Evolutionary conservation across 2,888 invertebrate species (phyloP).

Genomic region (Apamea epomidion): DNA sequence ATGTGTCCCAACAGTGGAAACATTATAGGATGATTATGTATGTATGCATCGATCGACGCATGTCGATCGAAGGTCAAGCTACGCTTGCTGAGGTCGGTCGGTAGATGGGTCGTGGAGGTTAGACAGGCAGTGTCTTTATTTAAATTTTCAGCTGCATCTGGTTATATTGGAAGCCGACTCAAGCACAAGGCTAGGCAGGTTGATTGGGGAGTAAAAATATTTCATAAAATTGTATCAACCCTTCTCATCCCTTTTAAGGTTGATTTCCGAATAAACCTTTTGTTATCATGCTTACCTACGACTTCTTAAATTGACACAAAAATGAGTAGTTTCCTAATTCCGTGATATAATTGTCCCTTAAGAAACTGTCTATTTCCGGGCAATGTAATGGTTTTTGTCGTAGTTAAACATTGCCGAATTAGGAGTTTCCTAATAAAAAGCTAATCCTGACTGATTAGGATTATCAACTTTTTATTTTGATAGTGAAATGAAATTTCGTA

Average conservation of each 20-base stretch:
- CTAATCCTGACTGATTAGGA: neutral
- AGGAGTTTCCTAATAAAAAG: neutral
- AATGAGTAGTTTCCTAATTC: constrained; percentile 1
- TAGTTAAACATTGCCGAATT: constrained; percentile 9
- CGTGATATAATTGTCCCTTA: neutral
- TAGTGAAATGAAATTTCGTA: neutral
- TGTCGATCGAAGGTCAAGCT: too few species aligned
- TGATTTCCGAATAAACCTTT: neutral
- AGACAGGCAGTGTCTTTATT: too few species aligned
- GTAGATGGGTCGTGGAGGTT: too few species aligned
- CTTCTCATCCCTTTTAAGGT: too few species aligned
- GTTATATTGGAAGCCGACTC: too few species aligned
- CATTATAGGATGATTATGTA: too few species aligned
- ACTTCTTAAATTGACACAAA: neutral
- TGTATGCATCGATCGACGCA: too few species aligned
- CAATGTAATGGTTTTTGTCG: neutral
- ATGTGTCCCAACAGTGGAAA: too few species aligned
- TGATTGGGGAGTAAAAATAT: neutral
- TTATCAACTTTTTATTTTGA: neutral
- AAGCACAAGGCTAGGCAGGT: too few species aligned
- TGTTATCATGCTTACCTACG: neutral
- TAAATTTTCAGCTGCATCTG: too few species aligned
- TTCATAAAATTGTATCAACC: too few species aligned
- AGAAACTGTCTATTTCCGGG: neutral
- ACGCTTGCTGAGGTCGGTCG: too few species aligned